Percentiles rank a stretch among this genome's conserved stretches.
These are phyloP conservation scores for Cistogaster globosa DNA, from an alignment of 2,888 invertebrate genomes.

Conservation along the genomic window DNA sequence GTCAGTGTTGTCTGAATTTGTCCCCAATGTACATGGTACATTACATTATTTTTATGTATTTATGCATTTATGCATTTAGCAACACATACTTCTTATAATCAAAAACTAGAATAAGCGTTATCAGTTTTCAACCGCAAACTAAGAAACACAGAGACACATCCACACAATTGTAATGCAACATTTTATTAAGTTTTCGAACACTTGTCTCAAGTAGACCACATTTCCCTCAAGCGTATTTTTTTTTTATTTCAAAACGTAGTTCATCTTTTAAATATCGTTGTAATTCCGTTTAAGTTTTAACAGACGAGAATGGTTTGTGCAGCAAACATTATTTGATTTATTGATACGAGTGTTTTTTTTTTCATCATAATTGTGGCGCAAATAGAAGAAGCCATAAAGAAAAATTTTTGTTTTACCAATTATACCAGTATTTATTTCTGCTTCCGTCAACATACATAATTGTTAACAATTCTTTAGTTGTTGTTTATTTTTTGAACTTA, in stretches of 20 bases:
- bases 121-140: conserved; percentile 8
- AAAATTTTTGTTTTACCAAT: conserved; percentile 27
- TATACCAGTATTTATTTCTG: conserved; percentile 35
- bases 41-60: too few relatives aligned
- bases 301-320: not conserved
- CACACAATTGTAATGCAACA: not conserved
- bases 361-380: conserved; percentile 60
- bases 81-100: too few relatives aligned
- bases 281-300: too few relatives aligned
- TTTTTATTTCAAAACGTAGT: conserved; percentile 31
- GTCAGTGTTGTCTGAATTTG: too few relatives aligned
- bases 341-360: conserved; percentile 15
- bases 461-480: conserved; percentile 23
- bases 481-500: conserved; percentile 7
- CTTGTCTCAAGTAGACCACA: conserved; percentile 38
- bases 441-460: conserved; percentile 46
- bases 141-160: too few relatives aligned
- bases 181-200: conserved; percentile 19
- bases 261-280: conserved; percentile 47
- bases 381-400: conserved; percentile 56
- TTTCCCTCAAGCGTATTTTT: conserved; percentile 17
- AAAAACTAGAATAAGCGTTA: too few relatives aligned
- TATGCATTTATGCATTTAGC: too few relatives aligned
- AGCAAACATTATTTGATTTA: not conserved
- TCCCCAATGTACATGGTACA: too few relatives aligned